These are phyloP conservation scores for Macaria liturata DNA, from an alignment of 2,888 invertebrate genomes.

Conservation along the genomic window DNA sequence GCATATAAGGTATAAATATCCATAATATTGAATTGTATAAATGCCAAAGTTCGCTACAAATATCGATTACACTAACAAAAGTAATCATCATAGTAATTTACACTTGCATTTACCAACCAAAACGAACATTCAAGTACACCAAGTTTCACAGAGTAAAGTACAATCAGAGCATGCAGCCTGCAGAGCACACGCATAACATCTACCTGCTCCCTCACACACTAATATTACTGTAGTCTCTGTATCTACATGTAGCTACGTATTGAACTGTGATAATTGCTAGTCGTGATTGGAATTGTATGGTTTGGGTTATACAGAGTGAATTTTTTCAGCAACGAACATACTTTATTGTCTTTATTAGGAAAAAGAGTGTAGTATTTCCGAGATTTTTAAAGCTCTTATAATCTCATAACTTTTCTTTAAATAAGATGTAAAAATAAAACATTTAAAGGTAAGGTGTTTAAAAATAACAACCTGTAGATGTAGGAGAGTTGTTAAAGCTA, in stretches of 20 bases:
- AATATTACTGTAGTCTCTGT: conserved; percentile 40
- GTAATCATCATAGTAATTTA: conserved; percentile 6
- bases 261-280: conserved; percentile 21
- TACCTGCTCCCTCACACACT: conserved; percentile 43
- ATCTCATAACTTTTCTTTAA: no score
- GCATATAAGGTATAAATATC: no score
- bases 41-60: no score
- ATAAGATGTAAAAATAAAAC: no score
- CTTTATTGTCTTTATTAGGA: no score
- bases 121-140: conserved; percentile 37
- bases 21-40: no score
- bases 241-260: conserved; percentile 8
- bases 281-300: conserved; percentile 20
- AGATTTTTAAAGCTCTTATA: no score
- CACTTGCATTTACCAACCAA: conserved; percentile 6
- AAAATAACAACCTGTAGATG: conserved; percentile 21
- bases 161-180: conserved; percentile 41
- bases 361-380: no score
- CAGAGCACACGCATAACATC: conserved; percentile 39
- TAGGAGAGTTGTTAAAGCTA: conserved; percentile 8
- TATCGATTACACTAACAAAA: not conserved
- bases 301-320: not conserved
- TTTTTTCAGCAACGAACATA: no score
- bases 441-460: no score
- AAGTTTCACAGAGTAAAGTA: conserved; percentile 39